Conservation (phyloP, 1,140 invertebrate species). For the Drosophila dunni region DNA sequence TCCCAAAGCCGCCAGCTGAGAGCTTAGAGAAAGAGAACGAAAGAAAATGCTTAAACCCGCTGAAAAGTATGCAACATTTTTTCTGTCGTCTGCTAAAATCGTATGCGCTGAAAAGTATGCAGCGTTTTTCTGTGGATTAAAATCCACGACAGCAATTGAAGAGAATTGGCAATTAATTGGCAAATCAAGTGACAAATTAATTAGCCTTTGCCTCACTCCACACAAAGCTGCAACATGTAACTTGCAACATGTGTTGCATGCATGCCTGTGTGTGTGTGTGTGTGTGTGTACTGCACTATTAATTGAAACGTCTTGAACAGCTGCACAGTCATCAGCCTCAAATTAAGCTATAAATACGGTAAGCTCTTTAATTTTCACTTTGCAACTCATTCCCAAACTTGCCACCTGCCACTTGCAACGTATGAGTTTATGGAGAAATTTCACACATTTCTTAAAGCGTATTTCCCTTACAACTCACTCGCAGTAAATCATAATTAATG, state of each 20-base stretch:
- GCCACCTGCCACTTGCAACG: slow-evolving; percentile 2
- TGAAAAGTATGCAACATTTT: slow-evolving; percentile 6
- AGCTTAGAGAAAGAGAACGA: not conserved
- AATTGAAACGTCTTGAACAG: slow-evolving; percentile 33
- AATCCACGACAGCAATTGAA: slow-evolving; percentile 7
- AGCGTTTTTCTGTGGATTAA: not conserved
- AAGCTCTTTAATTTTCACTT: slow-evolving; percentile 11
- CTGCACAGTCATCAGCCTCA: slow-evolving; percentile 2
- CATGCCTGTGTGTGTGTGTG: not conserved
- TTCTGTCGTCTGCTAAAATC: not conserved
- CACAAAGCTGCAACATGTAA: not conserved
- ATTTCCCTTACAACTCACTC: too few species aligned
- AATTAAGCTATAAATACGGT: slow-evolving; percentile 15
- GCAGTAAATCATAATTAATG: not conserved
- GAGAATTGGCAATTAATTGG: slow-evolving; percentile 23
- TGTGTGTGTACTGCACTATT: slow-evolving; percentile 9
- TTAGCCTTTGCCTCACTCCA: slow-evolving; percentile 8
- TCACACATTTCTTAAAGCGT: not conserved
- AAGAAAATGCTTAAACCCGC: not conserved
- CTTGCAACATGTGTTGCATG: not conserved
- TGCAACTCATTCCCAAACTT: slow-evolving; percentile 14
- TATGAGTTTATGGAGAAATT: not conserved
- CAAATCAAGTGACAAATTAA: slow-evolving; percentile 28
- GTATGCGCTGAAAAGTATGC: not conserved
- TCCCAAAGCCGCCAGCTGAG: slow-evolving; percentile 7